These are phyloP conservation scores for Drosophila malerkotliana DNA, from an alignment of 1,140 invertebrate species.

Conservation along the genomic window DNA sequence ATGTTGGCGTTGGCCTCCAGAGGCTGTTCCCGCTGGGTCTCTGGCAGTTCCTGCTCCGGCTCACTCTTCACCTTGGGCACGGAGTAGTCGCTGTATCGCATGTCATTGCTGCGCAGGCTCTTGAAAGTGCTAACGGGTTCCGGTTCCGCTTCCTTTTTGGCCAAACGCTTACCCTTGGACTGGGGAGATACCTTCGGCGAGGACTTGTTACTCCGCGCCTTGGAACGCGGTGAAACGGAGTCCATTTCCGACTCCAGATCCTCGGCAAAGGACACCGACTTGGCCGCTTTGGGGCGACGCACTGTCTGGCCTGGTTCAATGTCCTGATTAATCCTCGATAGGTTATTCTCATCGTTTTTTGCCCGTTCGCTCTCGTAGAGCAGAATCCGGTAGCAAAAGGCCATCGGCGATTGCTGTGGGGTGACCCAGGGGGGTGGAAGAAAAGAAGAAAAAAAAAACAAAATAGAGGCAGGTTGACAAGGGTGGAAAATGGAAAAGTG, in stretches of 20 bases:
- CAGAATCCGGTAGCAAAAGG: slow-evolving; percentile 74
- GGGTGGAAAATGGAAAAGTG: slow-evolving; percentile 21
- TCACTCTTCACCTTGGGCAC: slow-evolving; percentile 58
- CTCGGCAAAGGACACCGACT: slow-evolving; percentile 68
- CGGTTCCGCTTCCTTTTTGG: slow-evolving; percentile 29
- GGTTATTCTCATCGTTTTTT: slow-evolving; percentile 67
- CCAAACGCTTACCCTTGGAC: slow-evolving; percentile 16
- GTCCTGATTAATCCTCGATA: slow-evolving; percentile 68
- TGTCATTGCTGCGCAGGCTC: slow-evolving; percentile 79
- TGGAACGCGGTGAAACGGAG: slow-evolving; percentile 27
- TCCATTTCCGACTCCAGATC: slow-evolving; percentile 47
- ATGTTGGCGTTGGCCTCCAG: slow-evolving; percentile 57
- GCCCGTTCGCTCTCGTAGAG: slow-evolving; percentile 51
- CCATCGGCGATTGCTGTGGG: slow-evolving; percentile 74
- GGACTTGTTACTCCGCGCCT: slow-evolving; percentile 23
- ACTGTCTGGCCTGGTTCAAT: slow-evolving; percentile 38
- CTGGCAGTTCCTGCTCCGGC: slow-evolving; percentile 33
- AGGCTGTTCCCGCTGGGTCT: slow-evolving; percentile 11
- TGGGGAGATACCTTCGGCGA: slow-evolving; percentile 30
- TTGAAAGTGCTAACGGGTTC: slow-evolving; percentile 70
- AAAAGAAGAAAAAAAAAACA: slow-evolving; percentile 7
- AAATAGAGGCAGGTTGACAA: slow-evolving; percentile 28
- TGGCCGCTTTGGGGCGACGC: slow-evolving; percentile 36
- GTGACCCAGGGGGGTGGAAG: neutral
- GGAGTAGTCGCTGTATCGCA: slow-evolving; percentile 70